Base-by-base conservation (phyloP, 1,140 invertebrate species). In the Drosophila repletoides region DNA sequence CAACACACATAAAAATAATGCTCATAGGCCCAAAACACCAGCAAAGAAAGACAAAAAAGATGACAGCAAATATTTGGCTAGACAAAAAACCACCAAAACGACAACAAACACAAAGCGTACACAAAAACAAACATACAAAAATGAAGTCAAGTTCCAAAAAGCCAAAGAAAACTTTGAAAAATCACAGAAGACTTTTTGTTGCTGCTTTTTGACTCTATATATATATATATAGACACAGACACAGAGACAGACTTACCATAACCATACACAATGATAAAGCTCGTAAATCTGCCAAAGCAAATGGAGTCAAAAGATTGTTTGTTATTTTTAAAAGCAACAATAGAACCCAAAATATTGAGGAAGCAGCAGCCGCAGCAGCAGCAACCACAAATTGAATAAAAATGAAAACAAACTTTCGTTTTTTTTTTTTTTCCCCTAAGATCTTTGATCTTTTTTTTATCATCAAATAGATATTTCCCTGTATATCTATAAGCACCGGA, bases 21-120 rank as follows among this genome's bases (percentile, higher is more conserved):
- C 24, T 26, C 43, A 41, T 2, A 49, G 19, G 29, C 31, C 60
- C 70, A 38, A 43, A 45, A 33, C 48, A 69, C 45, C 53, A 29
- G 49, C 51, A 49, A 49, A 40, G 24, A 52, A 36, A 17, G 26
- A 41, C 52, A 52, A 52, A 41, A 41, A 52, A 68, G 38, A 51
- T 67, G 56, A 79, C 77, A 38, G 28, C 70, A 79, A 79, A 79
- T 79, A 79, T 79, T 79, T 79, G 76, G 49, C 38, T 58, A 68
- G 21, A 56, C 72, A 31, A 36, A 53, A 67, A 61, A 10, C 29
- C 28, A 66, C 33, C 38, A 19, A 55, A 36, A 28, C 12, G n/a
- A 29, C 38, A 43, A 36, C 31, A 53, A 56, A 74, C 40, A 45
- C n/a, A 53, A 68, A 48, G 17, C 22, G 34, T 40, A 38, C 34